Evolutionary conservation across 2,888 invertebrate genomes (phyloP).

Genomic region (Torymus auratus): DNA sequence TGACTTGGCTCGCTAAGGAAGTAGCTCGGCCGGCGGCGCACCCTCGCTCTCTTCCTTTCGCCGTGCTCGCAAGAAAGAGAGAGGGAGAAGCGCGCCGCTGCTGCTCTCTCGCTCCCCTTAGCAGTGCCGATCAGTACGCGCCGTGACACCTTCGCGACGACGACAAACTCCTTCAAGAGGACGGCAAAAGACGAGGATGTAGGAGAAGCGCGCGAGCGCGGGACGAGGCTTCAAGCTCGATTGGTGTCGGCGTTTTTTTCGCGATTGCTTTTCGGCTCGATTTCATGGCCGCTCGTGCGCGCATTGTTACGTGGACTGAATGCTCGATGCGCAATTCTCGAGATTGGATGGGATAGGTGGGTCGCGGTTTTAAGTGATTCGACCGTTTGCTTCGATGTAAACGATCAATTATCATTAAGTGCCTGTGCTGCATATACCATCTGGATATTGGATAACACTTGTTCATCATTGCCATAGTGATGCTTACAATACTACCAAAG

Average conservation of each 20-base stretch:
- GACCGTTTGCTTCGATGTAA: slow-evolving; percentile 48
- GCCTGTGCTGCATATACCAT: too few relatives aligned
- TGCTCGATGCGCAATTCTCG: background rate
- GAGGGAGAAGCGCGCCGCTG: background rate
- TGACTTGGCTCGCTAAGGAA: slow-evolving; percentile 42
- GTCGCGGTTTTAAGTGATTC: slow-evolving; percentile 4
- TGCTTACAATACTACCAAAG: too few relatives aligned
- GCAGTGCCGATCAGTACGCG: slow-evolving; percentile 47
- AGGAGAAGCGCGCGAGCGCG: background rate
- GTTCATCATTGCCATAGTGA: too few relatives aligned
- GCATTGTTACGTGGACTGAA: background rate
- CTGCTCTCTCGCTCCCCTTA: slow-evolving; percentile 34
- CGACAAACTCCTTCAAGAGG: background rate
- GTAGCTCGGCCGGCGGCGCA: slow-evolving; percentile 43
- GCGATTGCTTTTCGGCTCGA: too few relatives aligned
- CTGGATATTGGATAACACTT: too few relatives aligned
- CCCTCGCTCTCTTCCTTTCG: slow-evolving; percentile 48
- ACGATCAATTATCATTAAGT: slow-evolving; percentile 31
- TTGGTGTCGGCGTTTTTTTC: slow-evolving; percentile 9
- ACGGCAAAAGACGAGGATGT: too few relatives aligned
- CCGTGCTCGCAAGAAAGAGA: slow-evolving; percentile 1
- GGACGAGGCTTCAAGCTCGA: slow-evolving; percentile 18
- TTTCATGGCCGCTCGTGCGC: background rate
- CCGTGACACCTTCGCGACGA: slow-evolving; percentile 58
- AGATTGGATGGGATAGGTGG: background rate